Evolutionary conservation across 2,797 vertebrate genomes (phyloP).

Genomic region (Anas capensis): DNA sequence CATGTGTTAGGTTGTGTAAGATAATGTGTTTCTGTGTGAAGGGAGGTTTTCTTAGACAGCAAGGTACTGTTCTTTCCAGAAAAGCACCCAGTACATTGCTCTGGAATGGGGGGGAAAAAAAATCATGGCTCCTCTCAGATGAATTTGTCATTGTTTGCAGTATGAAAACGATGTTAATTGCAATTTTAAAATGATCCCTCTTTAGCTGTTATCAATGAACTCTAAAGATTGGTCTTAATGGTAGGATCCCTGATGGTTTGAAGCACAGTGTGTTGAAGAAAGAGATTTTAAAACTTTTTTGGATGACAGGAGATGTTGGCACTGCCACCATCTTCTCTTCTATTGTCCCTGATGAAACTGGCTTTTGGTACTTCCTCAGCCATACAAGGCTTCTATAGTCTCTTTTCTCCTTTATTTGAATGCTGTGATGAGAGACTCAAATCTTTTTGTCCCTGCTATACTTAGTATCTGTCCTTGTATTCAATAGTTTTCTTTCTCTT

Average conservation of each 20-base stretch:
- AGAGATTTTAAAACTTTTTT: constrained; percentile 40
- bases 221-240: background rate
- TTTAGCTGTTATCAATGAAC: background rate
- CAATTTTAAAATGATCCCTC: background rate
- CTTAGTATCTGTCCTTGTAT: constrained; percentile 29
- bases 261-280: background rate
- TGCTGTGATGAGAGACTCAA: constrained; percentile 13
- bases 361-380: constrained; percentile 65
- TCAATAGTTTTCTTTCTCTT: constrained; percentile 47
- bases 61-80: background rate
- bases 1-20: background rate
- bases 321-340: background rate
- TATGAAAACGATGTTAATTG: background rate
- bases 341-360: constrained; percentile 33
- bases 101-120: rapidly evolving
- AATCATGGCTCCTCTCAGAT: background rate
- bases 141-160: background rate
- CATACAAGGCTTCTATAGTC: background rate
- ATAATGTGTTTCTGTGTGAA: background rate
- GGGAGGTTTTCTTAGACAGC: background rate
- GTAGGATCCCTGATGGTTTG: background rate
- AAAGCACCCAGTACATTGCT: background rate
- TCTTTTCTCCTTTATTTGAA: constrained; percentile 1
- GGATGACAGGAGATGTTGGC: background rate
- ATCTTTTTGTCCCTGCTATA: constrained; percentile 51